These are phyloP conservation scores for Agrenia bidenticulata DNA, from an alignment of 2,888 invertebrate genomes.

Conservation along the genomic window DNA sequence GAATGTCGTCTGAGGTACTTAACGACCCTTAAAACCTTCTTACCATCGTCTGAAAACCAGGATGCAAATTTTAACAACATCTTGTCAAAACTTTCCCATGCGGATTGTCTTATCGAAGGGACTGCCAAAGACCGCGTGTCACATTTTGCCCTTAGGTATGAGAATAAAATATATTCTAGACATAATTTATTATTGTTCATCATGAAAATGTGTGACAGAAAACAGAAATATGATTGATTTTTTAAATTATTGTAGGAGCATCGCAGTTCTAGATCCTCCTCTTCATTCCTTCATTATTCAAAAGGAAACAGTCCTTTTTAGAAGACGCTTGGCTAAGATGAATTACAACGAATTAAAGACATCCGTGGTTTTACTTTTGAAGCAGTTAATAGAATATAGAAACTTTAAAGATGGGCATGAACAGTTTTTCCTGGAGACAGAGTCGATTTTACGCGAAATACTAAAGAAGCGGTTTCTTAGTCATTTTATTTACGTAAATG, in stretches of 20 bases:
- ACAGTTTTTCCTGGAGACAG: background rate
- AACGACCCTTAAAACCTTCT: background rate
- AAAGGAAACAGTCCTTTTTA: constrained; percentile 8
- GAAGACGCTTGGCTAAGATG: background rate
- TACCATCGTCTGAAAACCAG: background rate
- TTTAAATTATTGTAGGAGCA: constrained; percentile 4
- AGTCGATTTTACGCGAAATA: background rate
- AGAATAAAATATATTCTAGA: background rate
- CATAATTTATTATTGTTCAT: background rate
- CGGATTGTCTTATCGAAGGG: constrained; percentile 18
- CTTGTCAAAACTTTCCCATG: background rate
- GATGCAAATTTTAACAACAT: too few relatives aligned
- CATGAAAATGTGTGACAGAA: background rate
- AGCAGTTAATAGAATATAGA: constrained; percentile 14
- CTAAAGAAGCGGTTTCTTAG: background rate
- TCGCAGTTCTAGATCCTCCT: background rate
- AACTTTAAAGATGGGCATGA: background rate
- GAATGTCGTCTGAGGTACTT: constrained; percentile 19
- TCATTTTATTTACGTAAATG: constrained; percentile 53
- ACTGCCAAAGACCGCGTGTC: constrained; percentile 22
- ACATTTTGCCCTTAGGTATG: constrained; percentile 28
- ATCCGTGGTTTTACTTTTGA: background rate
- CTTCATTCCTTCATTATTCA: constrained; percentile 6
- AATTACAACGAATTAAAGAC: background rate
- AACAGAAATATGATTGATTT: background rate